phyloP scores from a whole-genome alignment of 2,113 vertebrate species.

The Pungitius pungitius region DNA sequence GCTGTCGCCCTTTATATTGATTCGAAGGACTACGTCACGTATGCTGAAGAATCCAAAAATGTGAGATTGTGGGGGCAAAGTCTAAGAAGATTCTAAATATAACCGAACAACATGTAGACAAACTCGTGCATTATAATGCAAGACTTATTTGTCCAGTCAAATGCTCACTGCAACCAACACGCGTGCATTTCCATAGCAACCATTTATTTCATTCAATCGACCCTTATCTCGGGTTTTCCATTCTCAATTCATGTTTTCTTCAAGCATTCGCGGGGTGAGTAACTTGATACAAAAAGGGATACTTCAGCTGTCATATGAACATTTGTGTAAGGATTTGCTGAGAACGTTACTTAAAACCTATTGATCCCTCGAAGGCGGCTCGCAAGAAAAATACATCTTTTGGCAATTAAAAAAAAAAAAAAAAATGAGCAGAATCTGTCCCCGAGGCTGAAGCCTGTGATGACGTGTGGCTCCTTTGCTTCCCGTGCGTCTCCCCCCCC shows the following conservation, averaged over 20 bases:
- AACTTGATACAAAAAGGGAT: neutral
- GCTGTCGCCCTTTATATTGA: too few relatives aligned
- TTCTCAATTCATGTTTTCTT: too few relatives aligned
- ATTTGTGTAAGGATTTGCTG: neutral
- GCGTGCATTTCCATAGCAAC: neutral
- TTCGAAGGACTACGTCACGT: too few relatives aligned
- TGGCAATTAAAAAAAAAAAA: neutral
- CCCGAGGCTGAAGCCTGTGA: neutral
- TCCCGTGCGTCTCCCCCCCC: constrained; percentile 30
- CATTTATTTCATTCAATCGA: too few relatives aligned
- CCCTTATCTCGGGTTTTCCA: too few relatives aligned
- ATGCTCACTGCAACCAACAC: neutral
- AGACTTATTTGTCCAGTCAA: neutral
- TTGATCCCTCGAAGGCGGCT: neutral
- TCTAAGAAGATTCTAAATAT: too few relatives aligned
- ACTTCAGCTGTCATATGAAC: too few relatives aligned
- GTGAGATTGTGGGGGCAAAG: too few relatives aligned
- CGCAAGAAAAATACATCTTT: neutral
- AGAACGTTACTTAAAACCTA: neutral
- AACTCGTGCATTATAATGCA: neutral
- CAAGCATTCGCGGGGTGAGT: too few relatives aligned
- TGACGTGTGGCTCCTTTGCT: neutral
- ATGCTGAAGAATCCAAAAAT: too few relatives aligned
- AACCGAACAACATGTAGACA: too few relatives aligned
- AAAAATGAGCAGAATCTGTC: neutral